A percentile compares a stretch with the other conserved stretches of the same genome.
Conservation (phyloP, 2,888 invertebrate species). For the Tetragonisca angustula region DNA sequence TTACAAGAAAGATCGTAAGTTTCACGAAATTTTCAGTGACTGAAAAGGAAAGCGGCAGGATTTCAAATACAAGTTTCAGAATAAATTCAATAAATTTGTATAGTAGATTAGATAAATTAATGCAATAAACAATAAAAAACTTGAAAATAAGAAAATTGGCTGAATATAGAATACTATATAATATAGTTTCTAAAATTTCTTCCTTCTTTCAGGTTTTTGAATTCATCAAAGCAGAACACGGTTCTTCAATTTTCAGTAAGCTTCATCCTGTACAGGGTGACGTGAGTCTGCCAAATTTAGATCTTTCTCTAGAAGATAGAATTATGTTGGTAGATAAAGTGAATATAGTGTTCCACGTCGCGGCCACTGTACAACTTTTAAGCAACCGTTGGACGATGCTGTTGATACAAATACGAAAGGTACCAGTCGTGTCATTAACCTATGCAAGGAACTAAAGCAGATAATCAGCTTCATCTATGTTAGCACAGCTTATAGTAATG, state of each 20-base stretch:
- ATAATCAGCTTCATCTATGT: constrained; percentile 95
- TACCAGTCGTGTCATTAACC: constrained; percentile 94
- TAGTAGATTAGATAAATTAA: too few species aligned
- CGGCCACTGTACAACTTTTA: constrained; percentile 98
- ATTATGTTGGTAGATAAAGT: constrained; percentile 89
- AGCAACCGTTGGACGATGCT: constrained; percentile 97
- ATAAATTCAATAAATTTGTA: too few species aligned
- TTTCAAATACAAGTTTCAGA: too few species aligned
- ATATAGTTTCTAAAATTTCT: neutral
- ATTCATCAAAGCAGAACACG: constrained; percentile 88
- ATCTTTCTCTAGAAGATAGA: constrained; percentile 92
- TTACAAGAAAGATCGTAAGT: too few species aligned
- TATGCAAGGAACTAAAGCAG: constrained; percentile 95
- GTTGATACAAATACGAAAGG: constrained; percentile 98
- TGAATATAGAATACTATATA: too few species aligned
- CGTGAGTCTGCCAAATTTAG: constrained; percentile 93
- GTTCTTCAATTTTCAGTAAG: constrained; percentile 90
- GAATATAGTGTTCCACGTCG: constrained; percentile 98
- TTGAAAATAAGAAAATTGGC: neutral
- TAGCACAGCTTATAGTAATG: constrained; percentile 99
- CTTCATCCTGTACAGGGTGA: constrained; percentile 93
- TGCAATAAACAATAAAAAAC: too few species aligned
- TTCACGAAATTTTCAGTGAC: too few species aligned
- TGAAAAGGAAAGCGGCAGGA: too few species aligned
- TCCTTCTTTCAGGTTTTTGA: constrained; percentile 89